These are phyloP conservation scores for Gonioctena quinquepunctata DNA, from an alignment of 1,140 invertebrate genomes.

Conservation along the genomic window DNA sequence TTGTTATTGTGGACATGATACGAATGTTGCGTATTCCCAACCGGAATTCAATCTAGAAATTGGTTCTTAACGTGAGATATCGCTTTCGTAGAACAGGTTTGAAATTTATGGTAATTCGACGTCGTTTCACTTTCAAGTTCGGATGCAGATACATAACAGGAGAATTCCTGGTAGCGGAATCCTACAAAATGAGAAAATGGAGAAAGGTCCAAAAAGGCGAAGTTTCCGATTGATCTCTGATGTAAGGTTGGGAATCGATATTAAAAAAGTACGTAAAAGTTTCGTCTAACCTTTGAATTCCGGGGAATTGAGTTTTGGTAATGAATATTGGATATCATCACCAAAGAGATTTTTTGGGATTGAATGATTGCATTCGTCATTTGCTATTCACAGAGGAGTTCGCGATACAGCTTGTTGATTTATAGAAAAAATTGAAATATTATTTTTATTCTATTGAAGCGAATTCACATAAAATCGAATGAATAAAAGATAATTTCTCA, in stretches of 20 bases:
- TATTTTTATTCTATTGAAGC: no score
- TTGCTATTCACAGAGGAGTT: no score
- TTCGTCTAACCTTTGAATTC: background rate
- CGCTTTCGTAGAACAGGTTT: background rate
- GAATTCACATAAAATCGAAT: no score
- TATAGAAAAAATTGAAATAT: no score
- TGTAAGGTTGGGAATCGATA: background rate
- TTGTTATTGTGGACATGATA: no score
- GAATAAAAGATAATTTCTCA: no score
- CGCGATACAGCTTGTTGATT: no score
- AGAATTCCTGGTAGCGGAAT: constrained; percentile 7
- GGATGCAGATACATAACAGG: background rate
- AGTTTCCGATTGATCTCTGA: background rate
- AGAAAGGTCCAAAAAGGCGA: background rate
- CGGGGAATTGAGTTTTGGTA: background rate
- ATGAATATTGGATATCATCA: background rate
- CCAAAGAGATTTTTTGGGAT: no score
- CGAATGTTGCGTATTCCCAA: no score
- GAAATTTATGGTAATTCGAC: constrained; percentile 16
- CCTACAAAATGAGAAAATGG: background rate
- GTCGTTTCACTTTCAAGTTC: background rate
- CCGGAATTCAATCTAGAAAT: background rate
- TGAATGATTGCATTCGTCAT: no score
- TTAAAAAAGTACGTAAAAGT: background rate
- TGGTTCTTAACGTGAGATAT: constrained; percentile 3